Evolutionary conservation across 2,888 invertebrate genomes (phyloP).

Genomic region (Gasteruption jaculator): DNA sequence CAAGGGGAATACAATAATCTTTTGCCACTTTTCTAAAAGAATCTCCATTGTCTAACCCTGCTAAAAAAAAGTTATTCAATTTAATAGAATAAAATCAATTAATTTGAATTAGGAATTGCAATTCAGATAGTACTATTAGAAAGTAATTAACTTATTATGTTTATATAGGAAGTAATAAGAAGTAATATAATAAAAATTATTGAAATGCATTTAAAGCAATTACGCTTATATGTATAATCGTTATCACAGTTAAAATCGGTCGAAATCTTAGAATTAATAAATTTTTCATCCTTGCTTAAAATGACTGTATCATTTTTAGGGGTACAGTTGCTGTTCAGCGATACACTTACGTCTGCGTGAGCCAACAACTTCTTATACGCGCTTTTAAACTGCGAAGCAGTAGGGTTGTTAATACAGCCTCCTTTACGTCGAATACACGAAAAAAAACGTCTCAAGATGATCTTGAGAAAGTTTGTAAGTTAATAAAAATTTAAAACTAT

Average conservation of each 20-base stretch:
- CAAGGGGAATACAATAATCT: no score
- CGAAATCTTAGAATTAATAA: no score
- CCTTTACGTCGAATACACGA: slow-evolving; percentile 1
- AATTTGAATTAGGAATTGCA: slow-evolving; percentile 5
- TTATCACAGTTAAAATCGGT: not conserved
- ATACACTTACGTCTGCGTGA: slow-evolving; percentile 7
- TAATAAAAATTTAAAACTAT: not conserved
- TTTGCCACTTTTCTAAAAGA: no score
- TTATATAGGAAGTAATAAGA: no score
- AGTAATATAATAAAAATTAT: no score
- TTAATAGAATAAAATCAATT: not conserved
- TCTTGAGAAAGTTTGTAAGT: not conserved
- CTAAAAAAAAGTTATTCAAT: slow-evolving; percentile 1
- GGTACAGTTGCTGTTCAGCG: slow-evolving; percentile 4
- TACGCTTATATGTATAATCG: slow-evolving; percentile 6
- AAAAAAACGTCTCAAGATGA: not conserved
- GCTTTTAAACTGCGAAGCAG: slow-evolving; percentile 3
- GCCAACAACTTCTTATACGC: slow-evolving; percentile 9
- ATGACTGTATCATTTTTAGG: slow-evolving; percentile 4
- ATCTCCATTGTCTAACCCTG: not conserved
- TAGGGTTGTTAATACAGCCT: slow-evolving; percentile 10
- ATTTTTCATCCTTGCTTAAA: no score
- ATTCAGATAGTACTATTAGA: no score
- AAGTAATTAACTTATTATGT: no score
- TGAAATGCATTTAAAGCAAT: no score